phyloP scores from a whole-genome alignment of 2,797 vertebrate species.

The Coracias cyanogaster region DNA sequence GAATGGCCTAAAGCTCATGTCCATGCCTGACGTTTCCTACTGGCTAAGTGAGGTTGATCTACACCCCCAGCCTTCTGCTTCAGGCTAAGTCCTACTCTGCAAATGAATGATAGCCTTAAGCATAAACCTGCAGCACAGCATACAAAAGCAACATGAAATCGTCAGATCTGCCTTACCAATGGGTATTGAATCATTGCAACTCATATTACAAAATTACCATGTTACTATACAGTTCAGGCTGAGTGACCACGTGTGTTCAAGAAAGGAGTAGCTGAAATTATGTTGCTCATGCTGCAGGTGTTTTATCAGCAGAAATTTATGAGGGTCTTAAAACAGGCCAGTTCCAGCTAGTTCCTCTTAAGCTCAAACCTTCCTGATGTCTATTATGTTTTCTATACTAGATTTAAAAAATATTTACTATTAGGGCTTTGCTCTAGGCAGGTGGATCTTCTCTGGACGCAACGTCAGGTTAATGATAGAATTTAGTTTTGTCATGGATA shows the following conservation, averaged over 20 bases:
- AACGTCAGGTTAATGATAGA: not conserved
- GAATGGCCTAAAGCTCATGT: not conserved
- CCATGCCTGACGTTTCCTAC: not conserved
- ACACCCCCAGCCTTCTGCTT: not conserved
- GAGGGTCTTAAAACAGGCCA: not conserved
- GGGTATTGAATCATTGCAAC: not conserved
- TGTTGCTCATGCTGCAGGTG: not conserved
- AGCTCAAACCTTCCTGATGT: not conserved
- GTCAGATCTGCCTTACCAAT: not conserved
- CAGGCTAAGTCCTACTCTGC: not conserved
- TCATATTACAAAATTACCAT: not conserved
- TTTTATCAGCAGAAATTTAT: not conserved
- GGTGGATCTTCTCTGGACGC: not conserved
- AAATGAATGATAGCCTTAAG: not conserved
- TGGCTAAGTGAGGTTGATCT: not conserved
- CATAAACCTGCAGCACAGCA: not conserved
- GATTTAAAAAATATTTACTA: not conserved
- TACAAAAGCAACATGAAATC: not conserved
- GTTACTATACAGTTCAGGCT: not conserved
- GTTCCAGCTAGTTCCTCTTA: not conserved
- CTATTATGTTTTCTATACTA: not conserved
- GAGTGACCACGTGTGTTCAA: not conserved
- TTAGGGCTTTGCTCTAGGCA: not conserved
- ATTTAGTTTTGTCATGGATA: not conserved
- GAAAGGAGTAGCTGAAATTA: not conserved